Evolutionary conservation across 2,888 invertebrate genomes (phyloP).

Genomic region (Rhagonycha fulva): DNA sequence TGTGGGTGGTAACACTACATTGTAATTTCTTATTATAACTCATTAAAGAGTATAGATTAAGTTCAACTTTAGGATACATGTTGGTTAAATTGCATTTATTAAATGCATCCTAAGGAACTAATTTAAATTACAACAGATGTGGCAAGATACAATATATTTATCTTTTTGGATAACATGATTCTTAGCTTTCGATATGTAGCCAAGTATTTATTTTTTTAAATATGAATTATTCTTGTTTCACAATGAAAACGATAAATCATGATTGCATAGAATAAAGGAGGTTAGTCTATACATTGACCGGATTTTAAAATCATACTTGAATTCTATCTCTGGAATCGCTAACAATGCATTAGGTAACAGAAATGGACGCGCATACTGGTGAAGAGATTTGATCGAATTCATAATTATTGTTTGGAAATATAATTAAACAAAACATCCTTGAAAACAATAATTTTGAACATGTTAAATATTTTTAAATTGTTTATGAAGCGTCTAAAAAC

Average conservation of each 20-base stretch:
- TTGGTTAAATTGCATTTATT: not conserved
- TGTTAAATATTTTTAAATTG: no score
- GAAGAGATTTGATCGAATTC: not conserved
- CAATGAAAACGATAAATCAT: not conserved
- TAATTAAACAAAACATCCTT: not conserved
- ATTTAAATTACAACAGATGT: not conserved
- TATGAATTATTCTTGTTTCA: not conserved
- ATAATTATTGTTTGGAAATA: not conserved
- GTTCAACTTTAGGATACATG: not conserved
- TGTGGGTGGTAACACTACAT: slow-evolving; percentile 38
- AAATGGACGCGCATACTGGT: not conserved
- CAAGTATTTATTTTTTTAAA: not conserved
- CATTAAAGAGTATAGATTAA: slow-evolving; percentile 17
- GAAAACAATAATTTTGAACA: no score
- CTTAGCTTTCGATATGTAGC: not conserved
- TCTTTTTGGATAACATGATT: not conserved
- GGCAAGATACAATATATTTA: not conserved
- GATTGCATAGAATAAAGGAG: not conserved
- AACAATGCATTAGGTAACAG: not conserved
- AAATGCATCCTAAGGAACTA: not conserved
- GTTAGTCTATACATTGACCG: not conserved
- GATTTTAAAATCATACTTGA: not conserved
- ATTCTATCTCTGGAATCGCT: not conserved
- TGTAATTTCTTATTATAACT: slow-evolving; percentile 31
- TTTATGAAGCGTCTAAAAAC: no score